phyloP scores from a whole-genome alignment of 2,888 invertebrate genomes.

The Xestobium rufovillosum region DNA sequence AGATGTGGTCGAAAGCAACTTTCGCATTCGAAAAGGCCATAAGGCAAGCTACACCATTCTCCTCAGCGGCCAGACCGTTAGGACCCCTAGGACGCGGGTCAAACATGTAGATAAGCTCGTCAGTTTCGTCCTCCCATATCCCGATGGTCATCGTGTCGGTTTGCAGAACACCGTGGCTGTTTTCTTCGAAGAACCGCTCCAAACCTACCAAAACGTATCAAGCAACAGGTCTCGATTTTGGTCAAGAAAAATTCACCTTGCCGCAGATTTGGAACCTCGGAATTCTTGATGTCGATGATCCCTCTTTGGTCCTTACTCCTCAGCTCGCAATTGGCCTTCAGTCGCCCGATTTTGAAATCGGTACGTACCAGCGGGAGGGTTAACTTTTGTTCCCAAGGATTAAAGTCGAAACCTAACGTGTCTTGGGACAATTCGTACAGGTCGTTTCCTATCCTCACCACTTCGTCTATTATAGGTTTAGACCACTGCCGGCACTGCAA shows the following conservation, averaged over 20 bases:
- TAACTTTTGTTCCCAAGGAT: slow-evolving; percentile 51
- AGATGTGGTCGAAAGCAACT: slow-evolving; percentile 46
- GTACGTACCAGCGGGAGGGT: slow-evolving; percentile 39
- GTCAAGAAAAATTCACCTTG: slow-evolving; percentile 37
- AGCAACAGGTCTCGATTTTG: neutral
- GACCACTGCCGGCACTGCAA: slow-evolving; percentile 55
- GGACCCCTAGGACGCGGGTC: slow-evolving; percentile 47
- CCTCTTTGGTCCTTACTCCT: slow-evolving; percentile 45
- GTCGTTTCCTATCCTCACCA: slow-evolving; percentile 46
- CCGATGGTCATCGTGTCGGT: slow-evolving; percentile 42
- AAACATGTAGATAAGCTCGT: slow-evolving; percentile 51
- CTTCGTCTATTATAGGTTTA: slow-evolving; percentile 49
- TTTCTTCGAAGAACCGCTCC: slow-evolving; percentile 50
- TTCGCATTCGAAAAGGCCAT: slow-evolving; percentile 48
- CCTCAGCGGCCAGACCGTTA: slow-evolving; percentile 41
- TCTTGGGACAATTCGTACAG: slow-evolving; percentile 46
- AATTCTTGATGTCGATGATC: slow-evolving; percentile 44
- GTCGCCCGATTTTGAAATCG: slow-evolving; percentile 43
- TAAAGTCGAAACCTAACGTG: slow-evolving; percentile 49
- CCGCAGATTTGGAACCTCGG: slow-evolving; percentile 37
- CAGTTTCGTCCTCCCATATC: slow-evolving; percentile 48
- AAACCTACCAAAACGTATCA: slow-evolving; percentile 38
- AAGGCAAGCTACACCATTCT: slow-evolving; percentile 47
- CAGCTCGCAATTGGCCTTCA: slow-evolving; percentile 41
- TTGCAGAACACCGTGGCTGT: slow-evolving; percentile 50